Conservation (phyloP, 2,888 invertebrate species). For the Yponomeuta sedellus region DNA sequence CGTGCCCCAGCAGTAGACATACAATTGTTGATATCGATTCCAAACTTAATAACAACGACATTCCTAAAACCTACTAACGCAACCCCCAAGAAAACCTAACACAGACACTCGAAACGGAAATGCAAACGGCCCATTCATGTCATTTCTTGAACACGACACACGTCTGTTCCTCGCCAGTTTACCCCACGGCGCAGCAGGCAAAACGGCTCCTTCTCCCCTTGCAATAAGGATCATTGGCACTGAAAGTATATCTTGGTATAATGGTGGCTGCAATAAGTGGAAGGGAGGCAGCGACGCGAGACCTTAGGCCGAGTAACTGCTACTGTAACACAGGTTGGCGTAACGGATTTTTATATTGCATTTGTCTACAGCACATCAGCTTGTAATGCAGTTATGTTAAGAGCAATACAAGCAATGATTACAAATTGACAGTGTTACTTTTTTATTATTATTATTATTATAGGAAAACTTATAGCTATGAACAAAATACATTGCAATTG, state of each 20-base stretch:
- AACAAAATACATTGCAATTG: too few relatives aligned
- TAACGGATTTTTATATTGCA: neutral
- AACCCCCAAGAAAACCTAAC: neutral
- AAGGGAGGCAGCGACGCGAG: constrained; percentile 33
- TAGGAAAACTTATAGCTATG: too few relatives aligned
- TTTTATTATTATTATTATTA: too few relatives aligned
- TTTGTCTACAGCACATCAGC: too few relatives aligned
- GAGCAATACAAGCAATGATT: too few relatives aligned
- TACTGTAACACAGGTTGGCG: neutral
- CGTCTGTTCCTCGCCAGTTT: neutral
- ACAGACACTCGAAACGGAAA: neutral
- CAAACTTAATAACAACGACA: too few relatives aligned
- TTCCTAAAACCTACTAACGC: too few relatives aligned
- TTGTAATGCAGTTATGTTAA: too few relatives aligned
- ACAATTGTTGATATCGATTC: too few relatives aligned
- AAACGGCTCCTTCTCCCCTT: neutral
- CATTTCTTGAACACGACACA: neutral
- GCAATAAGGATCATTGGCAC: neutral
- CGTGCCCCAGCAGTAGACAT: too few relatives aligned
- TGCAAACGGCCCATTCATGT: constrained; percentile 3
- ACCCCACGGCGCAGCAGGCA: neutral
- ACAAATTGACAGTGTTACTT: too few relatives aligned
- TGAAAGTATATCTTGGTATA: neutral
- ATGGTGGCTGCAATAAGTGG: neutral
- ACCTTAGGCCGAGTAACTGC: constrained; percentile 44